phyloP scores from a whole-genome alignment of 2,113 vertebrate species.

The Apteryx owenii region DNA sequence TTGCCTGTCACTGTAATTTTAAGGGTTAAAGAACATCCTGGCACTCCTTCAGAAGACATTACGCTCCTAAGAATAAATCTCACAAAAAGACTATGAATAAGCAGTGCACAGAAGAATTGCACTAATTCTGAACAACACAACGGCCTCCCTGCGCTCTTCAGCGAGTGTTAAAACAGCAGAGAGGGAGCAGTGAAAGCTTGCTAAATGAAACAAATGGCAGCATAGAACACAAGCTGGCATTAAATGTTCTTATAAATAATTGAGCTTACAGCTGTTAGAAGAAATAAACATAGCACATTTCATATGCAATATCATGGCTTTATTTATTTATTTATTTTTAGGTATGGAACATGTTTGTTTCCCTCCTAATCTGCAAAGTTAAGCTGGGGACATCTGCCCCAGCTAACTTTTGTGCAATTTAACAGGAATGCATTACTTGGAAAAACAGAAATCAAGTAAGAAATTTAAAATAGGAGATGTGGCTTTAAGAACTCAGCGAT shows the following conservation, averaged over 20 bases:
- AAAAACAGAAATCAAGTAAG: not conserved
- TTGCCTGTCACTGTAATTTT: constrained; percentile 20
- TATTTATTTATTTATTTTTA: not conserved
- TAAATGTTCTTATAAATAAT: constrained; percentile 25
- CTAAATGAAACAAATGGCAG: not conserved
- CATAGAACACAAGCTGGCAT: not conserved
- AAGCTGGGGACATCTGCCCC: not conserved
- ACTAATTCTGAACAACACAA: not conserved
- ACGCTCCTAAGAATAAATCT: constrained; percentile 1
- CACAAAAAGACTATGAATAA: not conserved
- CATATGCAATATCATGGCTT: not conserved
- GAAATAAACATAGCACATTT: not conserved
- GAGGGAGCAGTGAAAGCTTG: not conserved
- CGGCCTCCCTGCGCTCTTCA: not conserved
- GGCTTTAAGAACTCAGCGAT: constrained; percentile 41
- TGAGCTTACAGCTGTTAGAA: not conserved
- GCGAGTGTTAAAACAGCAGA: not conserved
- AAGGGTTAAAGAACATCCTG: constrained; percentile 22
- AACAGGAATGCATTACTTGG: not conserved
- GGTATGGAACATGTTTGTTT: not conserved
- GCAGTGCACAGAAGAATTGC: not conserved
- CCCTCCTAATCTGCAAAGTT: not conserved
- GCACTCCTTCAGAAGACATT: not conserved
- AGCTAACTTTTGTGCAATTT: not conserved
- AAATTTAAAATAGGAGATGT: not conserved